Conservation (phyloP, 2,888 invertebrate genomes). For the Esperia sulphurella region DNA sequence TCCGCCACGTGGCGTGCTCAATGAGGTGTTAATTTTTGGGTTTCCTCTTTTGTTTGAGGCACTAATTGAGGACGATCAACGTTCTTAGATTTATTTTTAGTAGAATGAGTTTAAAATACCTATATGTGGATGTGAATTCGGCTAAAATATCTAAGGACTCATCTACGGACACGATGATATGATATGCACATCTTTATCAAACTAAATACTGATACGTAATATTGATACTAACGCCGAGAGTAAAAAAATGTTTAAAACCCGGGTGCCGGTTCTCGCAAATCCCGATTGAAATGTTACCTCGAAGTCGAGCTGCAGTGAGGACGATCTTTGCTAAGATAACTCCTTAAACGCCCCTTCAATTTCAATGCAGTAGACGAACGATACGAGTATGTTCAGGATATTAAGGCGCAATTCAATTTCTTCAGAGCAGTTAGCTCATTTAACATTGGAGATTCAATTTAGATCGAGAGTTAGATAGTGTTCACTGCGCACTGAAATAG, state of each 20-base stretch:
- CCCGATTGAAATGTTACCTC: slow-evolving; percentile 63
- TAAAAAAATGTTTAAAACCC: slow-evolving; percentile 15
- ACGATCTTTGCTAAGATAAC: slow-evolving; percentile 48
- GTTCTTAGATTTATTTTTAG: slow-evolving; percentile 16
- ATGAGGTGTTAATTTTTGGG: slow-evolving; percentile 51
- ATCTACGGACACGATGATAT: neutral
- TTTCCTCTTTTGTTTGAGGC: slow-evolving; percentile 36
- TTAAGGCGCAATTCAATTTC: slow-evolving; percentile 45
- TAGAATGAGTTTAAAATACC: neutral
- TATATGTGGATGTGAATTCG: neutral
- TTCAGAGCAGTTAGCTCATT: slow-evolving; percentile 49
- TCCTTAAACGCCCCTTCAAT: slow-evolving; percentile 43
- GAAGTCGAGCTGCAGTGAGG: slow-evolving; percentile 25
- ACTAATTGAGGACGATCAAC: slow-evolving; percentile 30
- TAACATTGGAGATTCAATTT: slow-evolving; percentile 61
- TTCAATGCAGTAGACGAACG: slow-evolving; percentile 41
- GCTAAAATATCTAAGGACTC: slow-evolving; percentile 16
- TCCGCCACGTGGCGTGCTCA: slow-evolving; percentile 50
- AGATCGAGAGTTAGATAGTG: slow-evolving; percentile 54
- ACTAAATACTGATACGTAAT: neutral
- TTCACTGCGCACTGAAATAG: slow-evolving; percentile 40
- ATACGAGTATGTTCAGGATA: slow-evolving; percentile 34
- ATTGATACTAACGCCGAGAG: neutral
- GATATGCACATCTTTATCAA: slow-evolving; percentile 2
- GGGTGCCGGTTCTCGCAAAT: slow-evolving; percentile 53